A percentile compares a stretch with the other conserved stretches of the same genome.
Conservation (phyloP, 92 coral and sea anemone genomes). For the Plumapathes pennacea region DNA sequence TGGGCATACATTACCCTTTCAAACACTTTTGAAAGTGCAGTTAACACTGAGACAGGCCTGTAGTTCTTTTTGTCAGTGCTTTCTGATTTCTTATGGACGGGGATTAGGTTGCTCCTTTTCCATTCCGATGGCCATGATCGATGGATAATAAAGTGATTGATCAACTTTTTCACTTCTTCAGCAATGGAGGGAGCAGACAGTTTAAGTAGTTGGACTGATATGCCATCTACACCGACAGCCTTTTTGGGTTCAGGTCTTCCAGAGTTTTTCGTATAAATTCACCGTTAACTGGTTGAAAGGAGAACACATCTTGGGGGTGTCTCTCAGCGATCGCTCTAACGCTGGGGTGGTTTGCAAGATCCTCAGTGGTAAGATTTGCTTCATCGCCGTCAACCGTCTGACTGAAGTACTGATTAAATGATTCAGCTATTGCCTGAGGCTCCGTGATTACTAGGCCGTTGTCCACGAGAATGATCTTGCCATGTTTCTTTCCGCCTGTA, state of each 20-base stretch:
- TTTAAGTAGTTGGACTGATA: no score
- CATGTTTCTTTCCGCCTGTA: conserved; percentile 11
- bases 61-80: no score
- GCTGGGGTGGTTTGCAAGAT: conserved; percentile 44
- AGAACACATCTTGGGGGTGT: background rate
- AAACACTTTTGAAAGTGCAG: background rate
- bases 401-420: conserved; percentile 32
- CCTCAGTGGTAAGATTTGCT: conserved; percentile 7
- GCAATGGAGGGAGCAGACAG: no score
- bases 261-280: no score
- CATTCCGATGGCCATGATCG: background rate
- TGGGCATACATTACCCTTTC: background rate
- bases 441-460: conserved; percentile 34
- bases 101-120: background rate
- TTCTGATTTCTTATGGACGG: background rate
- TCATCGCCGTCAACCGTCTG: conserved; percentile 34
- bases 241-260: no score
- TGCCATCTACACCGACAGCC: no score
- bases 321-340: conserved; percentile 12
- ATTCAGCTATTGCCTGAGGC: conserved; percentile 29
- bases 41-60: no score
- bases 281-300: no score
- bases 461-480: conserved; percentile 37
- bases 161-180: no score
- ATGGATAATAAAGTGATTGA: background rate